phyloP scores from a whole-genome alignment of 2,888 invertebrate genomes.

The Thymelicus lineola region DNA sequence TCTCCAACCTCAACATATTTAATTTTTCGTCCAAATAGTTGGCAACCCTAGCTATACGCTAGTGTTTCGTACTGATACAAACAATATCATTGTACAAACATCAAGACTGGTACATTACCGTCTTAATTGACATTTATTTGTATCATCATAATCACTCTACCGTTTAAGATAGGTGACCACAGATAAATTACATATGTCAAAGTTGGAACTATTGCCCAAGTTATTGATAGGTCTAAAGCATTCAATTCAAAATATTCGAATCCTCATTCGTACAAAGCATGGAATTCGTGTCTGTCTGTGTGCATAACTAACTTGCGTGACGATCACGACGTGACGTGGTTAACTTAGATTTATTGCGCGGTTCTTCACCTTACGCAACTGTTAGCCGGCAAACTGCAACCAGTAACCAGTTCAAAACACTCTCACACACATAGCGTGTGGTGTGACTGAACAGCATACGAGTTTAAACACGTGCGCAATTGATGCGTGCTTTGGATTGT shows the following conservation, averaged over 20 bases:
- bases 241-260: no score
- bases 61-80: slow-evolving; percentile 18
- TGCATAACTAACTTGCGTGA: background rate
- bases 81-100: slow-evolving; percentile 12
- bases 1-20: no score
- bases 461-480: no score
- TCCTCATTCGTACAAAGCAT: background rate
- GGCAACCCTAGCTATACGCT: background rate
- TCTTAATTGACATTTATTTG: slow-evolving; percentile 26
- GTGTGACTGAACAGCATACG: no score
- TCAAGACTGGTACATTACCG: slow-evolving; percentile 3
- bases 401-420: background rate
- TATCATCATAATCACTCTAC: background rate
- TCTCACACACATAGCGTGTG: background rate
- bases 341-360: background rate
- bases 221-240: no score
- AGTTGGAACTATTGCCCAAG: no score
- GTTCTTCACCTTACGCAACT: slow-evolving; percentile 2
- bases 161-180: no score
- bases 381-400: no score
- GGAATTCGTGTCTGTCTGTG: background rate
- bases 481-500: no score
- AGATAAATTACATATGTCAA: no score
- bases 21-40: no score
- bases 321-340: background rate